Evolutionary conservation across 2,797 vertebrate genomes (phyloP).

Genomic region (Alectoris magna): DNA sequence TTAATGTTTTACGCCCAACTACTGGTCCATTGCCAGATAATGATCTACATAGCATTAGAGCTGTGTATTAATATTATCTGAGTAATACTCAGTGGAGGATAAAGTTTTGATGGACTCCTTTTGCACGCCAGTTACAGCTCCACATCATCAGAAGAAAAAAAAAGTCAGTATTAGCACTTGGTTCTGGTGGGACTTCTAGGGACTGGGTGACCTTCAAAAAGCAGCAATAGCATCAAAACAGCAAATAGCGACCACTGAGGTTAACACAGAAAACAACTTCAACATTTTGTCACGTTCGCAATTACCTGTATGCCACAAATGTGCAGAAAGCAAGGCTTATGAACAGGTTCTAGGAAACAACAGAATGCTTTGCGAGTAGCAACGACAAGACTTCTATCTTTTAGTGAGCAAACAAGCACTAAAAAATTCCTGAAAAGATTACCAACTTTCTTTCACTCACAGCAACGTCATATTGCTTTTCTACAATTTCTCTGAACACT

Average conservation of each 20-base stretch:
- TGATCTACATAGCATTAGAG: constrained; percentile 77
- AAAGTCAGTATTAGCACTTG: constrained; percentile 57
- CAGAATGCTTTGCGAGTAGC: background rate
- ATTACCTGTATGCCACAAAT: constrained; percentile 4
- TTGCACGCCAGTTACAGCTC: constrained; percentile 55
- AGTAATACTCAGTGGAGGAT: constrained; percentile 71
- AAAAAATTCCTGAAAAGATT: background rate
- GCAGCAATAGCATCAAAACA: constrained; percentile 56
- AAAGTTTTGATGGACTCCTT: constrained; percentile 68
- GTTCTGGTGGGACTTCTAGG: constrained; percentile 44
- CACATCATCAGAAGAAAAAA: constrained; percentile 28
- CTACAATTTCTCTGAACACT: background rate
- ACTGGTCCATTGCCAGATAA: constrained; percentile 77
- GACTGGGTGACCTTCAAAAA: constrained; percentile 63
- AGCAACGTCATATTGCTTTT: background rate
- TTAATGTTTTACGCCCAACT: constrained; percentile 77
- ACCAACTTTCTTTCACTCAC: background rate
- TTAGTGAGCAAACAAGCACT: background rate
- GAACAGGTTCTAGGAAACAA: background rate
- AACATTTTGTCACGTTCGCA: background rate
- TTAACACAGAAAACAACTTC: constrained; percentile 6
- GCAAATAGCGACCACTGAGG: constrained; percentile 25
- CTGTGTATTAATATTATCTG: constrained; percentile 80
- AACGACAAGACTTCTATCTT: background rate
- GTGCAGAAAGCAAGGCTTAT: background rate